Base-by-base conservation (phyloP, 2,888 invertebrate genomes). In the Lomographa bimaculata region DNA sequence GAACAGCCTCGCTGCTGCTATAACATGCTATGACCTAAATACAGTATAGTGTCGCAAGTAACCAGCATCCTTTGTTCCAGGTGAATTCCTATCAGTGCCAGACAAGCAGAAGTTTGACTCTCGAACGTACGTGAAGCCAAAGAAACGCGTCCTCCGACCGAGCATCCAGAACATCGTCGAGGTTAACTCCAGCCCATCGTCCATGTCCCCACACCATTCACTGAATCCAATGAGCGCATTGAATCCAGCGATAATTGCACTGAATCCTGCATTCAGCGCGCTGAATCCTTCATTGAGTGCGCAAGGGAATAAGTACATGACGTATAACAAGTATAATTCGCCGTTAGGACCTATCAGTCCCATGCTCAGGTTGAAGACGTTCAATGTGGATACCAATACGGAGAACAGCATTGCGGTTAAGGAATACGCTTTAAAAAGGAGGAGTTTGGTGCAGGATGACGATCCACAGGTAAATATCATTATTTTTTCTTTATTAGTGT, bases 81-180 rank as follows among this genome's bases (percentile, higher is more conserved):
- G 70, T 67, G 76, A 84, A 44, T 38, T 68, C 55, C 61, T 75
- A 50, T 50, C 79, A 21, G 33, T 72, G 46, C 76, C 83, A 46
- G 83, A 90, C 64, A 89, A 80, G 50, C 89, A 89, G 62, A 89
- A 85, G 46, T 91, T 94, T 59, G 93, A 94, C 65, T 92, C 93
- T 0, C 85, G 94, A 58, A 94, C 94, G 5, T 94, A 92, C 71
- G 93, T 93, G 32, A 90, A 91, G 55, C 92, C 93, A 9, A 94
- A 94, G 66, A 92, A 92, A 62, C 84, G 91, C 37, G 71, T 79
- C 5, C 83, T 73, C 16, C 85, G 93, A 40, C 91, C 92, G 17
- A 92, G 91, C 60, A 91, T 93, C 48, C 93, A 93, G 44, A 89
- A 76, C 50, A 82, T 86, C 26, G 76, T 89, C 1, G 86, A 86